Percentiles rank a stretch among this genome's conserved stretches.
phyloP scores from a whole-genome alignment of 2,797 vertebrate genomes.

The Siniperca obscura region DNA sequence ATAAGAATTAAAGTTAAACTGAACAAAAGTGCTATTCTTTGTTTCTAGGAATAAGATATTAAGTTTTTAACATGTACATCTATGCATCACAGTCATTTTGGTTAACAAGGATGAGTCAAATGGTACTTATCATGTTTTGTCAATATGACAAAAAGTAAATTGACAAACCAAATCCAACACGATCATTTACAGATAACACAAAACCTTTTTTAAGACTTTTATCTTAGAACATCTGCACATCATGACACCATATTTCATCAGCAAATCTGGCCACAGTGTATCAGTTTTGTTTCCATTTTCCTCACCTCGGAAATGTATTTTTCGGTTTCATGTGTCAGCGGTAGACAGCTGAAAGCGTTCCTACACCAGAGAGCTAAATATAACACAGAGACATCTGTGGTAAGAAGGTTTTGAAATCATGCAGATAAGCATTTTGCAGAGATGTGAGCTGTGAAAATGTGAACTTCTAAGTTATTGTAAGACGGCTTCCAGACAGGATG shows the following conservation, averaged over 20 bases:
- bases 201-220: conserved; percentile 2
- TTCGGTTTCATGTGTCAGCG: conserved; percentile 50
- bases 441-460: conserved; percentile 57
- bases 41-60: neutral
- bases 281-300: conserved; percentile 56
- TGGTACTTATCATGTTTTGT: neutral
- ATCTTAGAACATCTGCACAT: neutral
- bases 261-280: conserved; percentile 12
- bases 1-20: neutral
- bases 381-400: conserved; percentile 64
- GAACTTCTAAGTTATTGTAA: conserved; percentile 47
- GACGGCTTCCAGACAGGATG: conserved; percentile 29
- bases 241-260: conserved; percentile 6
- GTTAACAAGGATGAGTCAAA: conserved; percentile 26
- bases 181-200: neutral
- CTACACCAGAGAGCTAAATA: conserved; percentile 69
- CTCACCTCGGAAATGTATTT: conserved; percentile 57
- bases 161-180: neutral
- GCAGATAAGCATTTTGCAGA: conserved; percentile 62
- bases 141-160: neutral
- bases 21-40: neutral
- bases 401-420: conserved; percentile 61
- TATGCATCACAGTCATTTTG: neutral
- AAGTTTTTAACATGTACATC: neutral
- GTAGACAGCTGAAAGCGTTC: conserved; percentile 49